Base-by-base conservation (phyloP, 2,797 vertebrate species). In the Tenualosa ilisha region DNA sequence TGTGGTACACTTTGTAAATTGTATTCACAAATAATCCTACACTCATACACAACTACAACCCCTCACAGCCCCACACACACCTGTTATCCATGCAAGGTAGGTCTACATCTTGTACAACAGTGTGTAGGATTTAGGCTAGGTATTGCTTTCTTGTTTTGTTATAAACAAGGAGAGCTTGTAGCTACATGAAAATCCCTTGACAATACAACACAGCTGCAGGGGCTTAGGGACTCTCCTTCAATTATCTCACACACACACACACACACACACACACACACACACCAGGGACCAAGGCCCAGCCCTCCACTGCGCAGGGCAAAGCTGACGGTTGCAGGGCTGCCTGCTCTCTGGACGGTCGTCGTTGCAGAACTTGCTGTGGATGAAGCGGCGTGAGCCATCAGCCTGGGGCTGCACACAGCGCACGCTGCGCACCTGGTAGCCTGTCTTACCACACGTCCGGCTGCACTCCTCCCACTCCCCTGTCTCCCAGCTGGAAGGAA, bases 381-480 rank as follows among this genome's bases (percentile, higher is more conserved):
- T 96, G 0, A 96, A 96, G 61, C 96, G 96, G 2, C 95, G 96
- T 0, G 94, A 94, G 11, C 94, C 95, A 56, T 96, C 94, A 0
- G 96, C 93, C 0, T 97, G 92, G 0, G 91, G 92, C 61, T 98
- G 97, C 87, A 98, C 91, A 12, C 98, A 99, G 72, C 95, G 95
- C 56, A 99, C 97, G 0, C 95, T 94, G 11, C 98, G 96, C 0
- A 95, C 94, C 89, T 97, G 97, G 81, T 95, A 96, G 6, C 98
- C 98, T 0, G 94, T 95, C 89, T 97, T 96, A 40, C 98, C 98
- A 65, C 98, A 99, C 1, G 96, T 96, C 92, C 96, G 95, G 72
- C 97, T 98, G 93, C 98, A 99, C 4, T 94, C 93, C 85, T 97
- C 96, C 98, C 98, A 99, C 2, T 96, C 96, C 0, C 97, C 97